phyloP scores from a whole-genome alignment of 2,888 invertebrate genomes.

The Coelogynopora nodosa region DNA sequence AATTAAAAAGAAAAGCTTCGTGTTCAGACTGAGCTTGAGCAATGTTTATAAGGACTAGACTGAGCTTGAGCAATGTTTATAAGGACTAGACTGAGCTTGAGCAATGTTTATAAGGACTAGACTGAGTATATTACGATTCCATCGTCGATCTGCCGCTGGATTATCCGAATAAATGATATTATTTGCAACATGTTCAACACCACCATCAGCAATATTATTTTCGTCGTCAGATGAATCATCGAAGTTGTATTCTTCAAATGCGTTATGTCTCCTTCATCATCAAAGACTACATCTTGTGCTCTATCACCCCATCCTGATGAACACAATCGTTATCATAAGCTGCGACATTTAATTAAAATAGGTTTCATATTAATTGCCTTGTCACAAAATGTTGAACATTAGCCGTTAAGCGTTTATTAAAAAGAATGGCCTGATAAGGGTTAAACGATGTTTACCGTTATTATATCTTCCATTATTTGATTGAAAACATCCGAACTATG shows the following conservation, averaged over 20 bases:
- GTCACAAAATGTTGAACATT: background rate
- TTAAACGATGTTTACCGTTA: too few relatives aligned
- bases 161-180: background rate
- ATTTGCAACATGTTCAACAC: background rate
- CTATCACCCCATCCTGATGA: background rate
- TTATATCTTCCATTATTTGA: too few relatives aligned
- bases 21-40: conserved; percentile 16
- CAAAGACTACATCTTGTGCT: background rate
- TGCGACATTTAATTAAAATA: background rate
- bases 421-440: background rate
- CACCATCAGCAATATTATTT: background rate
- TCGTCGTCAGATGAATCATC: conserved; percentile 4
- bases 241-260: conserved; percentile 5
- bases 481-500: too few relatives aligned
- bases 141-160: conserved; percentile 5
- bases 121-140: background rate
- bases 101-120: background rate
- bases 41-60: too few relatives aligned
- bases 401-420: background rate
- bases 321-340: background rate
- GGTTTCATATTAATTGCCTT: background rate
- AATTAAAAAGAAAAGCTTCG: conserved; percentile 9
- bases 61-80: background rate
- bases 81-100: too few relatives aligned
- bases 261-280: conserved; percentile 1